Base-by-base conservation (phyloP, 2,113 vertebrate genomes). In the Oreotrochilus melanogaster region DNA sequence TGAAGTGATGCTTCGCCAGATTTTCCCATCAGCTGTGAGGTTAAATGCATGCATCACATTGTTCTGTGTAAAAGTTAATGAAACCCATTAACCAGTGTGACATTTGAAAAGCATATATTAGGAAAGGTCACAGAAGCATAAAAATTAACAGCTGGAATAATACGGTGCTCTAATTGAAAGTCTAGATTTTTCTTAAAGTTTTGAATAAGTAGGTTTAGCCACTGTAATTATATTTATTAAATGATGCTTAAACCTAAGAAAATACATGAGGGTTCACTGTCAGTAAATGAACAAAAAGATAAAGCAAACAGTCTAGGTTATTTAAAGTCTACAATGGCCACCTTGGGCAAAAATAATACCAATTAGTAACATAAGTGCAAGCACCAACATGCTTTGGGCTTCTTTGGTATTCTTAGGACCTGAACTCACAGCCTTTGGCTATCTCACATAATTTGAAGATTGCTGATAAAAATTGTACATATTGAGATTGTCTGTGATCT, bases 21-120 rank as follows among this genome's bases (percentile, higher is more conserved):
- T 56, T 83, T 79, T 86, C 43, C 50, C 48, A 18, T 80, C 43
- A 81, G 17, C 15, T 88, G 4, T 48, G 23, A 37, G 37, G 8
- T 5, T 67, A 86, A 79, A 67, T 79, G 25, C 0, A 4, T 79
- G 21, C 61, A 60, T 6, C 30, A 15, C 17, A 7, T 45, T 76
- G 67, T 71, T 93, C 56, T 57, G 11, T 87, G 51, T 86, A 80
- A 72, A 92, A 78, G 48, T 75, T 95, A 83, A 56, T 83, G 74
- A 67, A 39, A 43, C 14, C 43, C 24, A 37, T 93, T 90, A 79
- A n/a, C 35, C 11, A 81, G 27, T 60, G 27, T 69, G 75, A 37
- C 48, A 88, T 78, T 78, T 62, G 60, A 66, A 69, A 89, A 83
- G 37, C 31, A 23, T 82, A 76, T 17, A 30, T 88, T 58, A 61